A percentile compares a stretch with the other conserved stretches of the same genome.
These are phyloP conservation scores for Harpalus rubripes DNA, from an alignment of 2,888 invertebrate species.

Conservation along the genomic window DNA sequence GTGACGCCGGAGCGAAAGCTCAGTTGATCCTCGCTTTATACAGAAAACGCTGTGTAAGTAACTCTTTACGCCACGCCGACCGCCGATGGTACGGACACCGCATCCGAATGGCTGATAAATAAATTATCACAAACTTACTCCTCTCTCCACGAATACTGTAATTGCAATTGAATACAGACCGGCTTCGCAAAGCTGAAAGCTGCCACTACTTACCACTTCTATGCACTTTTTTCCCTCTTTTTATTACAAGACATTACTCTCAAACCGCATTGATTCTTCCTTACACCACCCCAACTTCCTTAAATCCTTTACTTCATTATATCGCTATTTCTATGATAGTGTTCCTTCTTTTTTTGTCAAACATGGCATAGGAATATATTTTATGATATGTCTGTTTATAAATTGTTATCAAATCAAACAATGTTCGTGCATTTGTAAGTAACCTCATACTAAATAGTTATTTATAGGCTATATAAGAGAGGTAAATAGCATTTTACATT, in stretches of 20 bases:
- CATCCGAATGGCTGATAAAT: constrained; percentile 70
- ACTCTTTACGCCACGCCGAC: constrained; percentile 51
- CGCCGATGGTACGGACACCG: constrained; percentile 69
- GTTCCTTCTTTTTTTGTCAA: neutral
- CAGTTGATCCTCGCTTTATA: constrained; percentile 65
- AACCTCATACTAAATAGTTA: no score
- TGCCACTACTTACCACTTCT: neutral
- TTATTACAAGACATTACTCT: neutral
- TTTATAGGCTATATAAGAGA: no score
- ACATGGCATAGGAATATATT: neutral
- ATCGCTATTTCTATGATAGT: no score
- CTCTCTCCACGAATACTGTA: constrained; percentile 38
- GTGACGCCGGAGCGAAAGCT: constrained; percentile 61
- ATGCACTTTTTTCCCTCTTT: neutral
- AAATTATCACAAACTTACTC: constrained; percentile 68
- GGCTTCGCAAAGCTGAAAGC: neutral
- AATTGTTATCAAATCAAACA: no score
- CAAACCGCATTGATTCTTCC: neutral
- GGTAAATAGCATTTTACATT: no score
- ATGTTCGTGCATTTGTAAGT: no score
- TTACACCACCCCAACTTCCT: neutral
- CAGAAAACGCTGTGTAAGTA: constrained; percentile 66
- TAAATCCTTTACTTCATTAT: neutral
- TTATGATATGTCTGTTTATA: no score
- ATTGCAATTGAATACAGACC: constrained; percentile 61